Conservation (phyloP, 2,797 vertebrate genomes). For the Phoeniculus purpureus region DNA sequence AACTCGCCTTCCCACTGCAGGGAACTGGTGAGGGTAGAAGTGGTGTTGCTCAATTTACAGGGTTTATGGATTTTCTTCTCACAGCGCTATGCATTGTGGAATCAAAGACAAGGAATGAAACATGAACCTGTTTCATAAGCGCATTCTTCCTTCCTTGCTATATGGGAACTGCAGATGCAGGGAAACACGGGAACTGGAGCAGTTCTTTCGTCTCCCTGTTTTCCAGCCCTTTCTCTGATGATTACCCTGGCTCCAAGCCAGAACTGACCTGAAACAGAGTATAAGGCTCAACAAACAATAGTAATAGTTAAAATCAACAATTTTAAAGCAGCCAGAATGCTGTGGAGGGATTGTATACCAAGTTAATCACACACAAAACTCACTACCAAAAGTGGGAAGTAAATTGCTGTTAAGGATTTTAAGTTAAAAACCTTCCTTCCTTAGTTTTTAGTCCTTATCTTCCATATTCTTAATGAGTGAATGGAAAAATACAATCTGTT, state of each 20-base stretch:
- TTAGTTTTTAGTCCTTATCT: neutral
- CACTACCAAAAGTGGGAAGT: neutral
- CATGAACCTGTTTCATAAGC: neutral
- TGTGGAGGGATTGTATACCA: neutral
- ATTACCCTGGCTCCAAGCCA: constrained; percentile 22
- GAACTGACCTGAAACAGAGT: neutral
- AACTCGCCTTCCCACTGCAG: neutral
- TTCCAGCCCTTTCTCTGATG: constrained; percentile 28
- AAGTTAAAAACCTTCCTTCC: too few species aligned
- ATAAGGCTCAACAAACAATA: constrained; percentile 17
- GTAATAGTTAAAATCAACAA: constrained; percentile 12
- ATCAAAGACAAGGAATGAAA: neutral
- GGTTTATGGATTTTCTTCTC: neutral
- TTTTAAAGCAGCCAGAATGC: neutral
- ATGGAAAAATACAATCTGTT: neutral
- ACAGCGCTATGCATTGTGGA: neutral
- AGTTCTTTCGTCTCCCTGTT: constrained; percentile 39
- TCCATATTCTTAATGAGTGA: too few species aligned
- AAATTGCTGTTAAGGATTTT: constrained; percentile 17
- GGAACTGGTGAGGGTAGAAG: neutral
- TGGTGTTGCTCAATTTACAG: neutral
- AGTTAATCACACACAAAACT: neutral
- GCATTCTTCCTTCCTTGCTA: constrained; percentile 21
- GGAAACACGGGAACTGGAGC: neutral
- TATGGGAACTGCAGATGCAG: neutral